Percentiles rank a stretch among this genome's conserved stretches.
phyloP scores from a whole-genome alignment of 2,888 invertebrate species.

The Eledona agricola region DNA sequence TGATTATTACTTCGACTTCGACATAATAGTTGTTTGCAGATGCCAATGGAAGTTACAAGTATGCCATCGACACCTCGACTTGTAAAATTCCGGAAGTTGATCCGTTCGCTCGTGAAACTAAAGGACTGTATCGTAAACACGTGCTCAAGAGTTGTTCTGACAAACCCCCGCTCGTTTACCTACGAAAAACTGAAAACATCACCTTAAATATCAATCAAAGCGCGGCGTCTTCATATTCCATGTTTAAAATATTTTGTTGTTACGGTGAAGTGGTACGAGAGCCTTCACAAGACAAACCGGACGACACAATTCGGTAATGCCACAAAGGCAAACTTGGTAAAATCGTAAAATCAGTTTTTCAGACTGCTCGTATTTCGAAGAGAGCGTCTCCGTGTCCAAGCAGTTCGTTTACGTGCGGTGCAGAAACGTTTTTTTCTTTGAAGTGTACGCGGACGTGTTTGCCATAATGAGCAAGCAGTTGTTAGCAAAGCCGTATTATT shows the following conservation, averaged over 20 bases:
- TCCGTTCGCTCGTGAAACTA: constrained; percentile 3
- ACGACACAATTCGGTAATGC: neutral
- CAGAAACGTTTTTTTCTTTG: neutral
- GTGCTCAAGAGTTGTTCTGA: constrained; percentile 1
- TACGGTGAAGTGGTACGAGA: neutral
- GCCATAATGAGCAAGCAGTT: too few relatives aligned
- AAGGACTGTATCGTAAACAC: neutral
- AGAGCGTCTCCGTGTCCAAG: neutral
- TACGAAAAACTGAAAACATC: neutral
- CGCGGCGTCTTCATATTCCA: neutral
- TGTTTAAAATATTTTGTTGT: neutral
- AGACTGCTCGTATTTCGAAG: neutral
- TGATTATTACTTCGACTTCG: too few relatives aligned
- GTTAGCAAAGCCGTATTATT: too few relatives aligned
- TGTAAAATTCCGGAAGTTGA: constrained; percentile 5
- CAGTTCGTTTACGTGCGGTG: neutral
- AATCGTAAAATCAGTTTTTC: too few relatives aligned
- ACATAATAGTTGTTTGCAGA: too few relatives aligned
- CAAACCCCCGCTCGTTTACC: neutral
- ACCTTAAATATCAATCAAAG: constrained; percentile 1
- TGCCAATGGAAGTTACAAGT: neutral
- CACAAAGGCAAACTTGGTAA: too few relatives aligned
- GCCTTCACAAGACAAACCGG: neutral
- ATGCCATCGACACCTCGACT: neutral
- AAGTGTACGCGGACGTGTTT: neutral